Conservation (phyloP, 1,140 invertebrate species). For the Medauroidea extradentata region DNA sequence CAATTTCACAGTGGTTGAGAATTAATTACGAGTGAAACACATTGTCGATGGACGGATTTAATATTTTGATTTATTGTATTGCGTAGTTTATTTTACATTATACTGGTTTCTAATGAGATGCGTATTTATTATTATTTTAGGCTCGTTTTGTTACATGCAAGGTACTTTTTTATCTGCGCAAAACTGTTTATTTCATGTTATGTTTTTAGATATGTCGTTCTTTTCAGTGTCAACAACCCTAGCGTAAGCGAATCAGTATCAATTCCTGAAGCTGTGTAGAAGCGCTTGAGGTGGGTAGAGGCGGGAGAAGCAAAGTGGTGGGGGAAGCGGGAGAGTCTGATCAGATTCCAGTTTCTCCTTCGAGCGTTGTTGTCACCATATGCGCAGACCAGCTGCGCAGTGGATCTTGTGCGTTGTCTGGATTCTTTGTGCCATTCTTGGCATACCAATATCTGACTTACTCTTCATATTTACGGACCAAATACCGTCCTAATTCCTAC, state of each 20-base stretch:
- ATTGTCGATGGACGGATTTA: no score
- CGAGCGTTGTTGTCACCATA: constrained; percentile 60
- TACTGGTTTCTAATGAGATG: no score
- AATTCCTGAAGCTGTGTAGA: background rate
- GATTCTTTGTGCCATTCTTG: constrained; percentile 93
- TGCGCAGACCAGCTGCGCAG: constrained; percentile 77
- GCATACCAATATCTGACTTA: constrained; percentile 85
- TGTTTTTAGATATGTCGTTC: no score
- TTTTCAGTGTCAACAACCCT: no score
- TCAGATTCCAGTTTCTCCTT: constrained; percentile 47
- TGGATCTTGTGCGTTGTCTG: constrained; percentile 79
- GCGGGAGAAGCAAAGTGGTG: constrained; percentile 18
- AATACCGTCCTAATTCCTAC: constrained; percentile 58
- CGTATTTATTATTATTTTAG: no score
- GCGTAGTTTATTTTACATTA: no score
- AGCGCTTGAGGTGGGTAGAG: constrained; percentile 10
- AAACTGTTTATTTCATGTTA: no score
- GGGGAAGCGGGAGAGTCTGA: constrained; percentile 21
- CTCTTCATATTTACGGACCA: constrained; percentile 70
- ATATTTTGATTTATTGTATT: no score
- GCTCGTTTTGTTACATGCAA: no score
- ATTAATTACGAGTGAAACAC: no score
- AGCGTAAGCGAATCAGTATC: constrained; percentile 6
- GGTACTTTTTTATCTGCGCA: no score
- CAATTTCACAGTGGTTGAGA: no score